Conservation (phyloP, 2,113 vertebrate species). For the Cricetomys ansorgei region DNA sequence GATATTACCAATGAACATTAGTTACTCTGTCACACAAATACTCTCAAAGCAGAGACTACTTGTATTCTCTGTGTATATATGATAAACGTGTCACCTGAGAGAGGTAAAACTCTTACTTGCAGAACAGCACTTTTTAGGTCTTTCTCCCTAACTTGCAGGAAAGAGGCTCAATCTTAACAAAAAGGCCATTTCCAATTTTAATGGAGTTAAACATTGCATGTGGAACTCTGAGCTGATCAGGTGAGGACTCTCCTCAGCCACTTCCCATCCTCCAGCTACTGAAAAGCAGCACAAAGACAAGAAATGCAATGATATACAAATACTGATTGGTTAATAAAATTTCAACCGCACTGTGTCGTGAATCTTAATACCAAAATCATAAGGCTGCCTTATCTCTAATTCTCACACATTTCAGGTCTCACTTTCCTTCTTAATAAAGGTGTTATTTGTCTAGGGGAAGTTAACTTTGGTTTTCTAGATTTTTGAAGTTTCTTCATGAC, state of each 20-base stretch:
- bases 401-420: background rate
- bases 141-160: background rate
- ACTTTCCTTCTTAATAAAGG: conserved; percentile 1
- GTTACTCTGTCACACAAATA: background rate
- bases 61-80: background rate
- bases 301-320: background rate
- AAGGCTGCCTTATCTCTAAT: background rate
- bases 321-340: conserved; percentile 27
- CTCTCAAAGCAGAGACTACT: background rate
- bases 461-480: conserved; percentile 52
- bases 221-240: background rate
- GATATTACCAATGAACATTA: background rate
- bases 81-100: background rate
- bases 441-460: conserved; percentile 42
- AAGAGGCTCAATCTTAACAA: background rate
- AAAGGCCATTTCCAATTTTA: conserved; percentile 23
- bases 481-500: conserved; percentile 31
- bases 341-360: background rate
- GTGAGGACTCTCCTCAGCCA: background rate
- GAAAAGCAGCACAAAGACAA: background rate
- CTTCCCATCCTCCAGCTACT: background rate
- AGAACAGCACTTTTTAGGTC: background rate
- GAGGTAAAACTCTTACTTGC: background rate
- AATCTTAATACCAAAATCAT: conserved; percentile 21
- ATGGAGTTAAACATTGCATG: background rate